Base-by-base conservation (phyloP, 1,140 invertebrate genomes). In the Mycetomoellerius zeteki region DNA sequence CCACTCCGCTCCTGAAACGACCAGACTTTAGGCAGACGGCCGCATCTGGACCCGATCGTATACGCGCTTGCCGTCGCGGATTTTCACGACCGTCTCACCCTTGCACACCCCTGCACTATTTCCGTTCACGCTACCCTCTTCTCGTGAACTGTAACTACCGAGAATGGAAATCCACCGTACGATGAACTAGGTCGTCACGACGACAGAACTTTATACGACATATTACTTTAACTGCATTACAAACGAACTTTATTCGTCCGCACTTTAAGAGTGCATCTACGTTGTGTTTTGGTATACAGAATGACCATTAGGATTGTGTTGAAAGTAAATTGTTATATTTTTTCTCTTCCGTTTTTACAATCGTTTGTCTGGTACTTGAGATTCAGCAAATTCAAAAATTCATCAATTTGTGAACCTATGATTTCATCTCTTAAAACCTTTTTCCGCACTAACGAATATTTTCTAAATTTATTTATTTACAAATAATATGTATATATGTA, bases 21-120 rank as follows among this genome's bases (percentile, higher is more conserved):
- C 90, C 91, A 92, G 91, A 92, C 91, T 90, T 86, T 65, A 69
- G 88, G 85, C 75, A 92, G 91, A 92, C 91, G 37, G 72, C 52
- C 64, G 76, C 84, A 87, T 89, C 91, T 90, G 89, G 77, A 90
- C 89, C 85, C 87, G 82, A 91, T 91, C 85, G 72, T 69, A 56
- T 71, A 73, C 72, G 27, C 86, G 54, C 64, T 52, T 76, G 33
- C 65, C 58, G 14, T 8, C 47, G 50, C n/a, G 54, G 65, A 72
- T 33, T 71, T 75, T 80, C 82, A 58, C 47, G 71, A 62, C 86
- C 75, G 58, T 76, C 71, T 87, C 73, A 16, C 62, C 54, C 27
- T 50, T 27, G 56, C 54, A 21, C 80, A 3, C 14, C 85, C 33
- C 58, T 10, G 78, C 67, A 7, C 4, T 24, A 50, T 24, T 60